phyloP scores from a whole-genome alignment of 2,888 invertebrate genomes.

The Catocala fraxini region DNA sequence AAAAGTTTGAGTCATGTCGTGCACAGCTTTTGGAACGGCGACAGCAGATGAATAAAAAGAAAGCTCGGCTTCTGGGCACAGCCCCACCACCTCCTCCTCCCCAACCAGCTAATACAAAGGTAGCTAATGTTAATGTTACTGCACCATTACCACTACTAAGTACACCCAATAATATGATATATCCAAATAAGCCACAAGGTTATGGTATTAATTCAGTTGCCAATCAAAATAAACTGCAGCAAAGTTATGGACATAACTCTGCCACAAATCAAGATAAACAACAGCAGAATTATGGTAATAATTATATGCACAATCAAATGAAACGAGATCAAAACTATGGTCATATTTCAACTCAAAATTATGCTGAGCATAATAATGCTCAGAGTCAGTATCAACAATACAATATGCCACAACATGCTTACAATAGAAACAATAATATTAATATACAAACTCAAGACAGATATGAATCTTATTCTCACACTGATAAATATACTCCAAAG shows the following conservation, averaged over 20 bases:
- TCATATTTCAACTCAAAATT: slow-evolving; percentile 45
- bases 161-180: slow-evolving; percentile 47
- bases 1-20: slow-evolving; percentile 95
- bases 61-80: slow-evolving; percentile 69
- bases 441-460: slow-evolving; percentile 61
- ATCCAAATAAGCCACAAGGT: slow-evolving; percentile 44
- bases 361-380: slow-evolving; percentile 50
- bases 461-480: slow-evolving; percentile 64
- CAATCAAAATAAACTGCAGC: slow-evolving; percentile 31
- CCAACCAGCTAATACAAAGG: slow-evolving; percentile 41
- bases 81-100: slow-evolving; percentile 56
- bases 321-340: slow-evolving; percentile 44
- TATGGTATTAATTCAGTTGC: slow-evolving; percentile 41
- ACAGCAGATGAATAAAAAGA: slow-evolving; percentile 93
- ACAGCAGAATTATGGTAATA: slow-evolving; percentile 42
- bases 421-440: slow-evolving; percentile 58
- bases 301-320: slow-evolving; percentile 27
- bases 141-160: slow-evolving; percentile 45
- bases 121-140: slow-evolving; percentile 56
- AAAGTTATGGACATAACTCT: slow-evolving; percentile 46
- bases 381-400: slow-evolving; percentile 52
- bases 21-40: slow-evolving; percentile 92
- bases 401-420: slow-evolving; percentile 49
- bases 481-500: slow-evolving; percentile 41
- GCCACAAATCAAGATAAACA: slow-evolving; percentile 31